Conservation (phyloP, 2,113 vertebrate species). For the Cranoglanis bouderius region DNA sequence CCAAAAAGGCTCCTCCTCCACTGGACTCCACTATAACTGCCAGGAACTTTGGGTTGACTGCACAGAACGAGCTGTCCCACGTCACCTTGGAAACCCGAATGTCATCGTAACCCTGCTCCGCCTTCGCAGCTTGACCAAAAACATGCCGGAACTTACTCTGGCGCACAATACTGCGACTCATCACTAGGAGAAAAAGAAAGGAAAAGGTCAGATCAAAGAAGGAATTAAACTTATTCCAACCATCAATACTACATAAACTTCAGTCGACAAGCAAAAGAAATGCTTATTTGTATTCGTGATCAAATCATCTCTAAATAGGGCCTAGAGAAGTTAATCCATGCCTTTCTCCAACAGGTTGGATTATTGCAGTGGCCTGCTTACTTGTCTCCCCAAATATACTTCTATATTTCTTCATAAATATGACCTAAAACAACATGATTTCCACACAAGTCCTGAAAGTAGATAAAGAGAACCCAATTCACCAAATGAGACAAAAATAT, state of each 20-base stretch:
- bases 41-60: conserved; percentile 95
- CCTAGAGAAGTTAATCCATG: neutral
- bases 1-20: conserved; percentile 91
- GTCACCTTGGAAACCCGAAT: conserved; percentile 98
- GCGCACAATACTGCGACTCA: conserved; percentile 97
- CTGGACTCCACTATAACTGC: conserved; percentile 95
- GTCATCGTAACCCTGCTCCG: conserved; percentile 94
- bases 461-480: too few species aligned
- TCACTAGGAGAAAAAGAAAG: conserved; percentile 65
- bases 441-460: too few species aligned
- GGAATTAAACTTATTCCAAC: neutral
- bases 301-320: neutral
- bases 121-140: conserved; percentile 91
- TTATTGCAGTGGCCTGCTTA: neutral
- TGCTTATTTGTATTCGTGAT: neutral
- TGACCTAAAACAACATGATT: too few species aligned
- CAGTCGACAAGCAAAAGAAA: neutral
- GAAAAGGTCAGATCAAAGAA: neutral
- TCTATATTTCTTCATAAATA: too few species aligned
- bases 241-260: neutral
- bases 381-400: too few species aligned
- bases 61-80: conserved; percentile 97
- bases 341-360: neutral
- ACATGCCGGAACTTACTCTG: conserved; percentile 98
- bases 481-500: too few species aligned